phyloP scores from a whole-genome alignment of 2,888 invertebrate species.

The Mechanitis mazaeus region DNA sequence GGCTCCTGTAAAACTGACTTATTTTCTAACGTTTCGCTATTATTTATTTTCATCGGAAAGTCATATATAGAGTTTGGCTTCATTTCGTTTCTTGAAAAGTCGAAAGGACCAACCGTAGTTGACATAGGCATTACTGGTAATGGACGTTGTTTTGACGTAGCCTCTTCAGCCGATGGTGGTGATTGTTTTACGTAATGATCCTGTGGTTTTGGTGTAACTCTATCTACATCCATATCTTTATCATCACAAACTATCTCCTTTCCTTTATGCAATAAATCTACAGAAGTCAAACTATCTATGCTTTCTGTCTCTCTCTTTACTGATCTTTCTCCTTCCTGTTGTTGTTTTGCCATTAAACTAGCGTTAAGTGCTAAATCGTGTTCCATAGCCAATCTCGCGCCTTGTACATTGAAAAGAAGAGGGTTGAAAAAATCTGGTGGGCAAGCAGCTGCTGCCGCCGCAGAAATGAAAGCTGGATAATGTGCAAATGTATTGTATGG shows the following conservation, averaged over 20 bases:
- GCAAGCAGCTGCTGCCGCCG: constrained; percentile 63
- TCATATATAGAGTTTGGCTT: constrained; percentile 60
- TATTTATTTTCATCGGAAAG: constrained; percentile 54
- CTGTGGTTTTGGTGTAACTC: constrained; percentile 74
- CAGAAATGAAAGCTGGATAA: constrained; percentile 75
- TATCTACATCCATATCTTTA: constrained; percentile 58
- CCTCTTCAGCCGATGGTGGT: constrained; percentile 81
- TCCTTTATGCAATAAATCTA: constrained; percentile 59
- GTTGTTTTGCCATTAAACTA: constrained; percentile 71
- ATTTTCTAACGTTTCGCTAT: constrained; percentile 46
- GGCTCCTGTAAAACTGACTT: constrained; percentile 52
- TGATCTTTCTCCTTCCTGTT: constrained; percentile 64
- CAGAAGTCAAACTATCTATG: constrained; percentile 62
- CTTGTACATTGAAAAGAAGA: constrained; percentile 79
- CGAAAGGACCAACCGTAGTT: constrained; percentile 53
- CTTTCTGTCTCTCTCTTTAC: constrained; percentile 47
- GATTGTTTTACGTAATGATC: constrained; percentile 75
- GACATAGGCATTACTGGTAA: constrained; percentile 80
- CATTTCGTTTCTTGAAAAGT: constrained; percentile 53
- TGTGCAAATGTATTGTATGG: constrained; percentile 80
- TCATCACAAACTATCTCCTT: constrained; percentile 58
- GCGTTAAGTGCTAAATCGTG: constrained; percentile 73
- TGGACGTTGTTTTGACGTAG: constrained; percentile 77
- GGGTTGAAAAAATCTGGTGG: constrained; percentile 80
- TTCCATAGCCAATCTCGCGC: constrained; percentile 69